These are phyloP conservation scores for Macrotus californicus DNA, from an alignment of 2,113 vertebrate genomes.

Conservation along the genomic window DNA sequence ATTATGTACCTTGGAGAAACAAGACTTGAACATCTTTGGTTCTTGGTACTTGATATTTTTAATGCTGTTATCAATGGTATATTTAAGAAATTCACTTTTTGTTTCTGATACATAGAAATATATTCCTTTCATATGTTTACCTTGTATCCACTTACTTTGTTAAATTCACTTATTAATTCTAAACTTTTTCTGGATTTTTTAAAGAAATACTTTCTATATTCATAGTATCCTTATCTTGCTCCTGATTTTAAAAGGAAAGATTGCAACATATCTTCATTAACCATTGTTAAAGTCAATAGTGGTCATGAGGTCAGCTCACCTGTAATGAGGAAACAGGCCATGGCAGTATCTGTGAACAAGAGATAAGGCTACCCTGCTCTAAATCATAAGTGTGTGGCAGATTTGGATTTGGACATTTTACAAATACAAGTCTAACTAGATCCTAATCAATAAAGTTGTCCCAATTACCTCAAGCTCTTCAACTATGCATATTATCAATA, in stretches of 20 bases:
- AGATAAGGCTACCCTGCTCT: too few species aligned
- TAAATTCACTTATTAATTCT: background rate
- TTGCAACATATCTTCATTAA: background rate
- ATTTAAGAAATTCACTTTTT: background rate
- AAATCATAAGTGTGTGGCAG: background rate
- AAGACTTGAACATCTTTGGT: background rate
- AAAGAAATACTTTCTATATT: background rate
- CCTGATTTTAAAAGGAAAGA: background rate
- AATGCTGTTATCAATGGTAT: background rate
- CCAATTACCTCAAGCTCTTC: background rate
- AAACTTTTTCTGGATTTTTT: background rate
- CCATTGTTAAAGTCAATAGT: background rate
- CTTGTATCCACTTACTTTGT: background rate
- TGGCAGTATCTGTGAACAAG: background rate
- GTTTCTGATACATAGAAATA: background rate
- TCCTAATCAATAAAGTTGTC: background rate
- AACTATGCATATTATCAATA: background rate
- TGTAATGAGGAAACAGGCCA: background rate
- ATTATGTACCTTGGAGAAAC: background rate
- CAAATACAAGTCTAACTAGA: background rate
- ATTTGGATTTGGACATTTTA: background rate
- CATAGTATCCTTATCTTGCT: background rate
- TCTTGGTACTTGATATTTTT: background rate
- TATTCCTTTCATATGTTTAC: background rate
- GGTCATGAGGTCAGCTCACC: background rate